A percentile compares a stretch with the other conserved stretches of the same genome.
These are phyloP conservation scores for Acleris literana DNA, from an alignment of 2,888 invertebrate genomes.

Conservation along the genomic window DNA sequence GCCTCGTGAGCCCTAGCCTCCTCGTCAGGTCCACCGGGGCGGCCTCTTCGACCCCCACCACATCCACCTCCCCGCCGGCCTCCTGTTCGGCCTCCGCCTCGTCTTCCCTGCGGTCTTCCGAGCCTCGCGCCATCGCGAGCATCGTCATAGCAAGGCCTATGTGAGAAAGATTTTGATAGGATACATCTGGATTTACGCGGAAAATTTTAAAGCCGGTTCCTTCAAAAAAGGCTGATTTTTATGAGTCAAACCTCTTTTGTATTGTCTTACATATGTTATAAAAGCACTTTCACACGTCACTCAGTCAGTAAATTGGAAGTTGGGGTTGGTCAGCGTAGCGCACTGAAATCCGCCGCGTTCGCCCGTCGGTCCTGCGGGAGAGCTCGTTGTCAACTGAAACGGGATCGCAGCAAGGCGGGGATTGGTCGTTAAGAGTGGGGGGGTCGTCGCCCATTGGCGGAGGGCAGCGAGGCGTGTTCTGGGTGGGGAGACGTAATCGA, in stretches of 20 bases:
- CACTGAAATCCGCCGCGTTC: conserved; percentile 56
- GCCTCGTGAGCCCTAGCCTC: conserved; percentile 83
- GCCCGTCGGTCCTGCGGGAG: conserved; percentile 13
- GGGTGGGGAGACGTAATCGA: conserved; percentile 82
- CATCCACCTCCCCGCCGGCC: conserved; percentile 72
- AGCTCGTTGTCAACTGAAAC: conserved; percentile 56
- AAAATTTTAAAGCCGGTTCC: conserved; percentile 2
- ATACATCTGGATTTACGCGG: conserved; percentile 22
- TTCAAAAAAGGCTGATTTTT: background rate
- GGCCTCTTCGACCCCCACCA: conserved; percentile 77
- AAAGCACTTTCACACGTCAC: conserved; percentile 51
- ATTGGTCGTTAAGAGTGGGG: conserved; percentile 53
- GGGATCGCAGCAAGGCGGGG: conserved; percentile 59
- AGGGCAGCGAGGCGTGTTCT: conserved; percentile 76
- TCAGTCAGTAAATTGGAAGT: conserved; percentile 30
- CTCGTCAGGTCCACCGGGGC: conserved; percentile 77
- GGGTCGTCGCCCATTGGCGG: conserved; percentile 68
- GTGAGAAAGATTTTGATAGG: conserved; percentile 36
- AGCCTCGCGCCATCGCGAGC: conserved; percentile 80
- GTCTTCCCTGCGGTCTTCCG: conserved; percentile 70
- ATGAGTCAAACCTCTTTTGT: background rate
- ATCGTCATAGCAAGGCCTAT: conserved; percentile 80
- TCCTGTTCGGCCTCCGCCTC: conserved; percentile 69
- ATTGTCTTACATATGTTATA: background rate
- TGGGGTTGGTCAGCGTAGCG: conserved; percentile 29